Evolutionary conservation across 2,888 invertebrate genomes (phyloP).

Genomic region (Chaetogeoica ovagalla): DNA sequence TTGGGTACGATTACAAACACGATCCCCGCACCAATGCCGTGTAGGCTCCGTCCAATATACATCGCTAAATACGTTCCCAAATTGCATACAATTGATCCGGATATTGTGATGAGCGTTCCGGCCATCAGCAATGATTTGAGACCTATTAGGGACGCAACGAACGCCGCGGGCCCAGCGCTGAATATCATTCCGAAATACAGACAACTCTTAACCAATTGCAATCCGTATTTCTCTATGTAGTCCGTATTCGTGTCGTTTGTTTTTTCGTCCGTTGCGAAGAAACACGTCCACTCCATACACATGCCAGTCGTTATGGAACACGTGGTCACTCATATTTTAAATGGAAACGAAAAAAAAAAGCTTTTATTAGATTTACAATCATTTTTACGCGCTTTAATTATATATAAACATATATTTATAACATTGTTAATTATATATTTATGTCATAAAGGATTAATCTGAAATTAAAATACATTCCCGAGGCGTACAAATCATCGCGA

Average conservation of each 20-base stretch:
- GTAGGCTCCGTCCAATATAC: background rate
- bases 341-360: background rate
- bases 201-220: background rate
- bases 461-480: too few species aligned
- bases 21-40: slow-evolving; percentile 16
- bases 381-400: background rate
- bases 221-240: background rate
- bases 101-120: background rate
- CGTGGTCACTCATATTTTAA: background rate
- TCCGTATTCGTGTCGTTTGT: background rate
- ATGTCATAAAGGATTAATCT: too few species aligned
- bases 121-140: background rate
- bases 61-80: background rate
- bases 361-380: background rate
- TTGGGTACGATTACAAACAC: slow-evolving; percentile 26
- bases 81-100: background rate
- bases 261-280: too few species aligned
- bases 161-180: slow-evolving; percentile 9
- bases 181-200: background rate
- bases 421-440: too few species aligned
- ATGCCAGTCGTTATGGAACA: slow-evolving; percentile 26
- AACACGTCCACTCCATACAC: slow-evolving; percentile 24
- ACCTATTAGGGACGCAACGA: background rate
- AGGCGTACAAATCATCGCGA: too few species aligned
- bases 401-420: too few species aligned